phyloP scores from a whole-genome alignment of 2,888 invertebrate species.

The Tachina lurida region DNA sequence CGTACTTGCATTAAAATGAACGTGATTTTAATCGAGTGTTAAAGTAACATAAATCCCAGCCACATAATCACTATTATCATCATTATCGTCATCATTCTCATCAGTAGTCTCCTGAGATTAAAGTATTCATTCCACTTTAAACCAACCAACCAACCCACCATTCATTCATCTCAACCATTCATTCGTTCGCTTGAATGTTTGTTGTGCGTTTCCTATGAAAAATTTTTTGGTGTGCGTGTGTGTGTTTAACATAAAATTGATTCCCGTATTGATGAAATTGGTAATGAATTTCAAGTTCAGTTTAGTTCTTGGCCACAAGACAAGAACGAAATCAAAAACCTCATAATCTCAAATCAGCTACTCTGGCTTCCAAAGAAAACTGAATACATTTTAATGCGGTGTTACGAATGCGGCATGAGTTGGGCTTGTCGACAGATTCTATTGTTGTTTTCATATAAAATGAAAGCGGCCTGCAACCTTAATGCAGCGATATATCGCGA shows the following conservation, averaged over 20 bases:
- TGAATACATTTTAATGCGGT: constrained; percentile 32
- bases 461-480: constrained; percentile 43
- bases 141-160: background rate
- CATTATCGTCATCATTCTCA: constrained; percentile 26
- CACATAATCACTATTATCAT: constrained; percentile 18
- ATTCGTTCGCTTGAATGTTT: background rate
- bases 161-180: background rate
- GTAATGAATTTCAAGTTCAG: constrained; percentile 65
- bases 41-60: constrained; percentile 39
- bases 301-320: constrained; percentile 24
- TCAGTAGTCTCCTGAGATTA: constrained; percentile 23
- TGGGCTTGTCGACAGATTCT: constrained; percentile 24
- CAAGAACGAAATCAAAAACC: constrained; percentile 36
- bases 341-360: constrained; percentile 56
- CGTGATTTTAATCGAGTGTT: constrained; percentile 45
- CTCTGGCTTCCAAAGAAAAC: constrained; percentile 43
- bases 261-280: constrained; percentile 58
- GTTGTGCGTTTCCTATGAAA: constrained; percentile 28
- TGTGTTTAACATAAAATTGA: constrained; percentile 40
- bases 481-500: constrained; percentile 30
- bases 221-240: background rate
- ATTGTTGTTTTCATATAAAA: constrained; percentile 29
- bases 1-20: background rate
- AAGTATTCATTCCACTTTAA: constrained; percentile 9
- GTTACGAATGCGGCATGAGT: background rate